Evolutionary conservation across 2,113 vertebrate species (phyloP).

Genomic region (Sylvia atricapilla): DNA sequence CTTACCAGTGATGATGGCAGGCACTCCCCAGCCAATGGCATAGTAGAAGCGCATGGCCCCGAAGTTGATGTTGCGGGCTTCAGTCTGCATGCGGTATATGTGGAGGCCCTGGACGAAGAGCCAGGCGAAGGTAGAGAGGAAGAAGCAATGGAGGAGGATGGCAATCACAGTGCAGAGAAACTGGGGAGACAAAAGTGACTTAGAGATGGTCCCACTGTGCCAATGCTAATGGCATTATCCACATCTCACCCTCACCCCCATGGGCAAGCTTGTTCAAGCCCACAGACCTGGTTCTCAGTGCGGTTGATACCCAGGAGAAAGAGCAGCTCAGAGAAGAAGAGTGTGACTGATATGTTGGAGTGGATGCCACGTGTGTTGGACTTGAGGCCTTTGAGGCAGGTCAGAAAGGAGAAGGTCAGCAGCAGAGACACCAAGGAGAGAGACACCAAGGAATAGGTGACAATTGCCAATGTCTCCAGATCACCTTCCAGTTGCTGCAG

Average conservation of each 20-base stretch:
- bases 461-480: slow-evolving; percentile 89
- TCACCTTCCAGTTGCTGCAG: slow-evolving; percentile 91
- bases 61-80: slow-evolving; percentile 91
- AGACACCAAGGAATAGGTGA: slow-evolving; percentile 87
- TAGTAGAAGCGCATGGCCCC: slow-evolving; percentile 99
- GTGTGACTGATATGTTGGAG: slow-evolving; percentile 87
- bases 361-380: slow-evolving; percentile 96
- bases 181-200: slow-evolving; percentile 66
- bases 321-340: slow-evolving; percentile 91
- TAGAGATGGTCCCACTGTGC: not conserved
- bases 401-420: slow-evolving; percentile 85
- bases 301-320: slow-evolving; percentile 92
- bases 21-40: slow-evolving; percentile 94
- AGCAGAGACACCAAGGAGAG: slow-evolving; percentile 88
- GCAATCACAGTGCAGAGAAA: slow-evolving; percentile 95
- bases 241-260: not conserved
- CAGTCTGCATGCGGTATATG: slow-evolving; percentile 96
- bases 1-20: slow-evolving; percentile 93
- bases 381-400: slow-evolving; percentile 92
- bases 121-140: slow-evolving; percentile 95
- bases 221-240: not conserved
- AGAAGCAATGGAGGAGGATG: slow-evolving; percentile 97
- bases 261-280: accelerated
- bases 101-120: slow-evolving; percentile 95
- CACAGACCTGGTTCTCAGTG: slow-evolving; percentile 92